phyloP scores from a whole-genome alignment of 2,797 vertebrate genomes.

The Natrix natrix region DNA sequence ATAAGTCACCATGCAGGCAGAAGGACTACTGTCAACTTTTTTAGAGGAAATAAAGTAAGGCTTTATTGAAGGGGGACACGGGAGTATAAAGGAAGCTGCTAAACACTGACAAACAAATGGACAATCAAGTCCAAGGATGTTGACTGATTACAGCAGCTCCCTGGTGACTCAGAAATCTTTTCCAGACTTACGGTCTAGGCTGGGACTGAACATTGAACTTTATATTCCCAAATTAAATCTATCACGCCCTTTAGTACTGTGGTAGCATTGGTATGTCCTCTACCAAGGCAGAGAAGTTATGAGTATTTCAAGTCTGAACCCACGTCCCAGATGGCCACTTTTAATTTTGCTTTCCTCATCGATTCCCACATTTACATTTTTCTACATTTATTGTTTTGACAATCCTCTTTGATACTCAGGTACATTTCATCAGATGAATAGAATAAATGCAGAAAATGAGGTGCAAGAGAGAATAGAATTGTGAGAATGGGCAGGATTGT shows the following conservation, averaged over 20 bases:
- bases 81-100: neutral
- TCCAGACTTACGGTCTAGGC: neutral
- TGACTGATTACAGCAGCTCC: neutral
- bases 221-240: neutral
- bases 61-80: neutral
- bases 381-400: neutral
- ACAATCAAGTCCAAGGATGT: neutral
- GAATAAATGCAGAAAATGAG: neutral
- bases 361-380: neutral
- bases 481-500: neutral
- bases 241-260: neutral
- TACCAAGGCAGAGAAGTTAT: neutral
- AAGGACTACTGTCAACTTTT: conserved; percentile 24
- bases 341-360: neutral
- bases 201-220: neutral
- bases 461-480: neutral
- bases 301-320: neutral
- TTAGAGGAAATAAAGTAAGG: neutral
- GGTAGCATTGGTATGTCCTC: neutral
- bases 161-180: neutral
- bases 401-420: neutral
- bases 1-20: conserved; percentile 32
- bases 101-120: neutral
- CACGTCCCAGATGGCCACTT: neutral
- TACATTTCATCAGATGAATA: neutral